Base-by-base conservation (phyloP, 2,113 vertebrate species). In the Marmota flaviventris region DNA sequence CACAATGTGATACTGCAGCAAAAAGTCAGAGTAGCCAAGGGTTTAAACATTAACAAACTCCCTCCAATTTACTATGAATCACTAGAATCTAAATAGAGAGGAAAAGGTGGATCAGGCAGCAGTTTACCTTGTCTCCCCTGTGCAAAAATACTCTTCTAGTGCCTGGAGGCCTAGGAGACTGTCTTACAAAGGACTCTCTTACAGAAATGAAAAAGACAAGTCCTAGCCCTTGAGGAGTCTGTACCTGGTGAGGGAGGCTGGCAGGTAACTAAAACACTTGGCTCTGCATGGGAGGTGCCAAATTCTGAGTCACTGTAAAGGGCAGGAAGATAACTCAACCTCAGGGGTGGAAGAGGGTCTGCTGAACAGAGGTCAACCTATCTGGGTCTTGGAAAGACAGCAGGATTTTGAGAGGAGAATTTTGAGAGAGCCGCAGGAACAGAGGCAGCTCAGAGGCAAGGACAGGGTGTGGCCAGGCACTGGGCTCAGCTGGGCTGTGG, bases 191-290 rank as follows among this genome's bases (percentile, higher is more conserved):
- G 48, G 61, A 24, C 42, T 89, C 25, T 75, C 58, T 90, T 56
- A 83, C 92, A 72, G 67, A 89, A 42, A 89, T 83, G 79, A 94
- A 53, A 88, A 91, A 85, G 63, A 81, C 81, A 91, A 94, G 48
- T 27, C 77, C 75, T 91, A 58, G 63, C 63, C 87, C 72, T 93
- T 65, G 92, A 95, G 63, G 87, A 72, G 53, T 89, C 20, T 86
- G 53, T 65, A 91, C 77, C 73, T 86, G 61, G 63, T 89, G 3
- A 53, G 58, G 39, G 34, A 63, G 25, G 83, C 61, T 93, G 63
- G 67, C 92, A 83, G 76, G 91, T 82, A 86, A 53, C 48, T 61
- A 37, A 94, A 93, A 42, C 24, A 53, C 1, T 42, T 78, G 10
- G 29, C 70, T 86, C 22, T 8, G 39, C 16, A 25, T 0, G 8